Percentiles rank a stretch among this genome's conserved stretches.
These are phyloP conservation scores for Protonibea diacanthus DNA, from an alignment of 2,797 vertebrate species.

Conservation along the genomic window DNA sequence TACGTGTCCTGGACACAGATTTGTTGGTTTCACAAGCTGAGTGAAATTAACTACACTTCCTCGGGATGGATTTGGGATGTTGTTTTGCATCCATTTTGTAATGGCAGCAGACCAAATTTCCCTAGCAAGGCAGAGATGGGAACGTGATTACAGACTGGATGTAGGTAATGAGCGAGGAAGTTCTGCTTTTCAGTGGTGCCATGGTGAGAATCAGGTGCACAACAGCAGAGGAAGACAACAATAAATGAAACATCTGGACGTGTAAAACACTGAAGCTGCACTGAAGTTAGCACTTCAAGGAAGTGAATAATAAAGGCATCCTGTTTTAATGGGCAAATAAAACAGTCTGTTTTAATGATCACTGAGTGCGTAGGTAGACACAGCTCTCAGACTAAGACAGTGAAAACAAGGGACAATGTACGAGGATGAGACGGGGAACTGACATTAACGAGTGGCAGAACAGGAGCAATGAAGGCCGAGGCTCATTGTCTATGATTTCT, in stretches of 20 bases:
- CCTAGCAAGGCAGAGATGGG: background rate
- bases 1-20: background rate
- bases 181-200: background rate
- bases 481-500: background rate
- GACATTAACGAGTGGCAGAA: constrained; percentile 14
- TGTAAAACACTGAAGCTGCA: background rate
- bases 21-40: background rate
- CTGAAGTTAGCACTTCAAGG: background rate
- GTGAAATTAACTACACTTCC: background rate
- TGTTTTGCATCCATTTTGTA: background rate
- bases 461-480: constrained; percentile 12
- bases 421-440: background rate
- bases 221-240: background rate
- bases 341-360: constrained; percentile 16
- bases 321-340: constrained; percentile 12
- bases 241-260: constrained; percentile 3
- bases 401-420: constrained; percentile 13
- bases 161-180: background rate
- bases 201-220: background rate
- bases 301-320: background rate
- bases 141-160: constrained; percentile 1
- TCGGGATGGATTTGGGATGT: background rate
- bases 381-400: constrained; percentile 7
- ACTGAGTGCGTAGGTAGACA: constrained; percentile 4
- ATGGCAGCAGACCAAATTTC: background rate